Conservation (phyloP, 2,113 vertebrate genomes). For the Narcine bancroftii region DNA sequence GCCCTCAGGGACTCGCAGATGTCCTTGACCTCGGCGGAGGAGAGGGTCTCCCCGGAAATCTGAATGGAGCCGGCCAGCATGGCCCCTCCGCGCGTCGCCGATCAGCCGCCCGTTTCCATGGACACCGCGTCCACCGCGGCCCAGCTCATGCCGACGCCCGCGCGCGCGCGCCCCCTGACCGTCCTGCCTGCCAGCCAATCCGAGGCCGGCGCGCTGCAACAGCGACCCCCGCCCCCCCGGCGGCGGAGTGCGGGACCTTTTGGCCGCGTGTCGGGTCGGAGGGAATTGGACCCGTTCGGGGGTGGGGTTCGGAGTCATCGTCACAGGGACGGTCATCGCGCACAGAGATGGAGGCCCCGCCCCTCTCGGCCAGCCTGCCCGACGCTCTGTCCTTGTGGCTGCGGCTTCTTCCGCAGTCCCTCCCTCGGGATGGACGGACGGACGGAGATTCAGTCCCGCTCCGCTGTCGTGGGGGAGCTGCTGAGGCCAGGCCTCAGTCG, state of each 20-base stretch:
- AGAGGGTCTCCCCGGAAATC: slow-evolving; percentile 85
- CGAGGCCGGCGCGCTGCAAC: too few relatives aligned
- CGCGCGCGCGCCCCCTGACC: too few relatives aligned
- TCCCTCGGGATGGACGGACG: too few relatives aligned
- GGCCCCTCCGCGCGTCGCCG: background rate
- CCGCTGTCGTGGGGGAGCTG: too few relatives aligned
- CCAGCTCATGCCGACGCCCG: too few relatives aligned
- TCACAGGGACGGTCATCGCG: slow-evolving; percentile 7
- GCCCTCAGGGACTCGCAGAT: slow-evolving; percentile 85
- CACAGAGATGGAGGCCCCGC: background rate
- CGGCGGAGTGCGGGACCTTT: background rate
- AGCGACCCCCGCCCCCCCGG: too few relatives aligned
- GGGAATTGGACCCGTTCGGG: background rate
- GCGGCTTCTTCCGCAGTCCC: too few relatives aligned
- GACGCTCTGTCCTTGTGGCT: too few relatives aligned
- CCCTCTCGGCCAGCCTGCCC: too few relatives aligned
- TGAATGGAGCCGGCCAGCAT: slow-evolving; percentile 92
- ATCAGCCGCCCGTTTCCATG: slow-evolving; percentile 30
- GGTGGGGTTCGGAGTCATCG: background rate
- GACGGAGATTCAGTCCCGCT: too few relatives aligned
- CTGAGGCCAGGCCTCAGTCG: too few relatives aligned
- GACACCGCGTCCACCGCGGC: slow-evolving; percentile 3
- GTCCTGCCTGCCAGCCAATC: too few relatives aligned
- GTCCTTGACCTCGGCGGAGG: slow-evolving; percentile 79
- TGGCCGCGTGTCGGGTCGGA: background rate